Conservation (phyloP, 2,888 invertebrate genomes). For the Oscheius sp. region DNA sequence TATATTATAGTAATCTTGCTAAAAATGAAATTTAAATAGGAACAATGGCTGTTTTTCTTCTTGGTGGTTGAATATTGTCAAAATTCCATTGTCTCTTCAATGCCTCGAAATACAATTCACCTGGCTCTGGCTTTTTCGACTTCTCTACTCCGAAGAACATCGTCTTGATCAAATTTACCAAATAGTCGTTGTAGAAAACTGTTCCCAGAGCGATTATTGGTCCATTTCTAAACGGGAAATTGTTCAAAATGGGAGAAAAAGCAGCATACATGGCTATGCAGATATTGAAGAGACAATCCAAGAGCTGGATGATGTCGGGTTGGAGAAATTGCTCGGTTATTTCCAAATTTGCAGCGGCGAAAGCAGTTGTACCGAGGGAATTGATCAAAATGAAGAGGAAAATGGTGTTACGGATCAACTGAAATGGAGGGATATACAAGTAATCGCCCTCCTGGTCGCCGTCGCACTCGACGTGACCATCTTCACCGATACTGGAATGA, state of each 20-base stretch:
- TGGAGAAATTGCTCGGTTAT: background rate
- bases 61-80: too few relatives aligned
- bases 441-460: too few relatives aligned
- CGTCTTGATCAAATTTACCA: background rate
- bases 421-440: background rate
- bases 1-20: too few relatives aligned
- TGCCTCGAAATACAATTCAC: conserved; percentile 6
- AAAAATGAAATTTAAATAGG: too few relatives aligned
- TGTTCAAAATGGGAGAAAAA: too few relatives aligned
- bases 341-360: background rate
- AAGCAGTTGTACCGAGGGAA: background rate
- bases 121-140: background rate
- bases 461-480: too few relatives aligned
- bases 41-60: too few relatives aligned
- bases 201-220: conserved; percentile 13
- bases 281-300: conserved; percentile 12
- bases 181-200: conserved; percentile 14
- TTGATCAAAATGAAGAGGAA: background rate
- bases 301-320: background rate
- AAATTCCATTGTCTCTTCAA: conserved; percentile 2
- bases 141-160: background rate
- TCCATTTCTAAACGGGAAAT: conserved; percentile 27
- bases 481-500: too few relatives aligned
- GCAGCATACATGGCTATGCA: conserved; percentile 10
- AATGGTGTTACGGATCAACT: conserved; percentile 1